A percentile compares a stretch with the other conserved stretches of the same genome.
phyloP scores from a whole-genome alignment of 2,888 invertebrate species.

The Drosophila neotestacea region DNA sequence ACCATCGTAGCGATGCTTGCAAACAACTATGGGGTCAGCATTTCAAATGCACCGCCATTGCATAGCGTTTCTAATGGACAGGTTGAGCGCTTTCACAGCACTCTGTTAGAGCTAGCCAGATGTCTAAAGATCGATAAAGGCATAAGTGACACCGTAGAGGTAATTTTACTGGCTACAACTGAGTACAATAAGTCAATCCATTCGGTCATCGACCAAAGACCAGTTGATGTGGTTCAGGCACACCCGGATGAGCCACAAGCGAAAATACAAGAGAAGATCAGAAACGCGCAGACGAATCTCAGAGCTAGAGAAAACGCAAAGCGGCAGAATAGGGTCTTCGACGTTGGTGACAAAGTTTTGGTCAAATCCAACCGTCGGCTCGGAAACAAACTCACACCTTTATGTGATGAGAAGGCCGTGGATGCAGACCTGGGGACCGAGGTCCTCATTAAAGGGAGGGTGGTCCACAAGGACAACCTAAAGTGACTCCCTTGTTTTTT shows the following conservation, averaged over 20 bases:
- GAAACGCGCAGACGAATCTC: not conserved
- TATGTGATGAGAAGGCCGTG: no score
- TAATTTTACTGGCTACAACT: no score
- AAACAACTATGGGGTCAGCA: slow-evolving; percentile 23
- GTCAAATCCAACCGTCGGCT: not conserved
- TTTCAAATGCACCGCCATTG: slow-evolving; percentile 26
- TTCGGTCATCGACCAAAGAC: not conserved
- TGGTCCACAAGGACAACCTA: no score
- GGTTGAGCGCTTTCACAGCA: slow-evolving; percentile 1
- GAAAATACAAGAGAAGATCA: not conserved
- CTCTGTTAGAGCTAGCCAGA: no score
- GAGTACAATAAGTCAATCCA: not conserved
- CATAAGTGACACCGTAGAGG: no score
- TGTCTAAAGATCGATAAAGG: no score
- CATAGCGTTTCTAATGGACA: slow-evolving; percentile 25
- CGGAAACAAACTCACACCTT: no score
- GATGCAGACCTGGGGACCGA: no score
- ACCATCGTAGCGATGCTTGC: slow-evolving; percentile 17
- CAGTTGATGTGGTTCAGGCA: not conserved
- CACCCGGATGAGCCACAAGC: no score
- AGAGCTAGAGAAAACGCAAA: not conserved
- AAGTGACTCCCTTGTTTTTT: no score
- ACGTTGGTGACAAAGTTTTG: not conserved
- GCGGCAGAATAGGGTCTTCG: not conserved
- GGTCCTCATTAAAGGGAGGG: no score